Percentiles rank a stretch among this genome's conserved stretches.
Conservation (phyloP, 2,888 invertebrate species). For the Eupithecia tripunctaria region DNA sequence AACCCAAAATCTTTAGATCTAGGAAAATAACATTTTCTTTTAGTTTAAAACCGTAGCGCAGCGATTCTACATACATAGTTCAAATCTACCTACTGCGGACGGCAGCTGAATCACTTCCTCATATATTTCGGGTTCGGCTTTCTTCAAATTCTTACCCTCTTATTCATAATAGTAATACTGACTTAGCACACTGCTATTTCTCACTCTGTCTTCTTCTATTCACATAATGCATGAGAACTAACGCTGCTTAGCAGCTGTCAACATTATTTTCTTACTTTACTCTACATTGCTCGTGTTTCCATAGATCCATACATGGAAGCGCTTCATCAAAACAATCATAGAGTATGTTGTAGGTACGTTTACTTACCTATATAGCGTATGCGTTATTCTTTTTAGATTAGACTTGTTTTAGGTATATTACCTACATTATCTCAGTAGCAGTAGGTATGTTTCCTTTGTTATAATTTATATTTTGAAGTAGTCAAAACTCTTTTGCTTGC, state of each 20-base stretch:
- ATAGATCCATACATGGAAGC: constrained; percentile 57
- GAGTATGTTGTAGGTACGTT: constrained; percentile 53
- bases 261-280: no score
- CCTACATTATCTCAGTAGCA: neutral
- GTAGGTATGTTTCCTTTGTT: neutral
- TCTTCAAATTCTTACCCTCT: no score
- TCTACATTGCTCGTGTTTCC: no score
- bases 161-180: no score
- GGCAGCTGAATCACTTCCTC: neutral
- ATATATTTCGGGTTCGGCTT: no score
- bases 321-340: constrained; percentile 66
- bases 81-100: neutral
- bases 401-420: constrained; percentile 4
- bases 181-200: no score
- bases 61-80: neutral
- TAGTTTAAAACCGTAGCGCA: neutral
- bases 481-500: neutral
- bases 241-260: no score
- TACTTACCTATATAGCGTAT: constrained; percentile 7
- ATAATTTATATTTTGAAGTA: neutral
- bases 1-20: neutral
- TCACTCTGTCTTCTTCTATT: no score
- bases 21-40: neutral
- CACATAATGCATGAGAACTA: no score
- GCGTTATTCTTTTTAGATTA: constrained; percentile 9